Conservation (phyloP, 2,113 vertebrate genomes). For the Percina caprodes region DNA sequence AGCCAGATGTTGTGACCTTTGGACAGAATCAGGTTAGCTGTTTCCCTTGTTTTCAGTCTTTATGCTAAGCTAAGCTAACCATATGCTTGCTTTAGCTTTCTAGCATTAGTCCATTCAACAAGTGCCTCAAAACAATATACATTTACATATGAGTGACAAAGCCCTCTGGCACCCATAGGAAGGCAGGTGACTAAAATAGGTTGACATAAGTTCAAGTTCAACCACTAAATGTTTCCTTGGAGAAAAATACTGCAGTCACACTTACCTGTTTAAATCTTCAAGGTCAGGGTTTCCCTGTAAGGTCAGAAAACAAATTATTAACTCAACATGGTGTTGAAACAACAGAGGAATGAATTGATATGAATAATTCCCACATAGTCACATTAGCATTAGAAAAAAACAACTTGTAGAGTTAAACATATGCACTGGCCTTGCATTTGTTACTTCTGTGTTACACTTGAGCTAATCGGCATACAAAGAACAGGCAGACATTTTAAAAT, state of each 20-base stretch:
- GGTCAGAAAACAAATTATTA: constrained; percentile 58
- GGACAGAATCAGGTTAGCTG: background rate
- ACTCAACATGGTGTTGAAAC: constrained; percentile 30
- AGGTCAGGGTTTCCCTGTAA: constrained; percentile 29
- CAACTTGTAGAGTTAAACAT: constrained; percentile 21
- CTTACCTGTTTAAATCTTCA: constrained; percentile 39
- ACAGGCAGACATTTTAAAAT: constrained; percentile 33
- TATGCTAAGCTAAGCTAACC: background rate
- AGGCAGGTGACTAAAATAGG: no score
- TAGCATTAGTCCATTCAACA: no score
- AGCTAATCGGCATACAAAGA: constrained; percentile 37
- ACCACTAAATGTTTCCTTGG: constrained; percentile 14
- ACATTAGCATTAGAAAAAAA: constrained; percentile 37
- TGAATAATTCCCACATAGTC: constrained; percentile 29
- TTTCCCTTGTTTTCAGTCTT: background rate
- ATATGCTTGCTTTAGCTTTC: no score
- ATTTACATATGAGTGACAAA: no score
- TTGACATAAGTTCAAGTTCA: constrained; percentile 1
- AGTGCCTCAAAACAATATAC: no score
- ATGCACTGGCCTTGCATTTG: constrained; percentile 38
- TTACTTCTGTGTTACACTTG: constrained; percentile 43
- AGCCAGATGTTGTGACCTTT: background rate
- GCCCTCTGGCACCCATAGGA: no score
- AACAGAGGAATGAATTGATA: constrained; percentile 44
- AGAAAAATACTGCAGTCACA: constrained; percentile 11